A percentile compares a stretch with the other conserved stretches of the same genome.
Conservation (phyloP, 2,888 invertebrate species). For the Suillia variegata region DNA sequence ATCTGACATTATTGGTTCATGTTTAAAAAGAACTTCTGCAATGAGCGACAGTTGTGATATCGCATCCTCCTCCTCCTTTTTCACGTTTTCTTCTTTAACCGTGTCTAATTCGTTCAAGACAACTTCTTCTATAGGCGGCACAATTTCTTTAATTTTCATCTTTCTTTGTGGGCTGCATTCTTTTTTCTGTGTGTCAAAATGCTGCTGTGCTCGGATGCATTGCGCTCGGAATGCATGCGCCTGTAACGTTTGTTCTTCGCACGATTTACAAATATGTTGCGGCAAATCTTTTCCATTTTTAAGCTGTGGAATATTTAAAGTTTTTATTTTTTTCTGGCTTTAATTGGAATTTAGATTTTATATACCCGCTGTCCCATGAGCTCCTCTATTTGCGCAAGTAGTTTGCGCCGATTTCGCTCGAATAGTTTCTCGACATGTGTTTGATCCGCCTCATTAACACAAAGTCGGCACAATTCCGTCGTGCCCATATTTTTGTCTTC, state of each 20-base stretch:
- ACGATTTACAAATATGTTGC: slow-evolving; percentile 27
- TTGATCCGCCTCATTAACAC: slow-evolving; percentile 23
- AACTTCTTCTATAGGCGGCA: no score
- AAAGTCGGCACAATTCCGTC: slow-evolving; percentile 1
- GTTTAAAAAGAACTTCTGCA: background rate
- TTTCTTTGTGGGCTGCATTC: background rate
- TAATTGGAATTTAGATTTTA: background rate
- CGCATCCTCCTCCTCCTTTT: slow-evolving; percentile 5
- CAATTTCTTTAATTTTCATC: background rate
- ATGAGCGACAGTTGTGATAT: background rate
- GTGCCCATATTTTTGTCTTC: background rate
- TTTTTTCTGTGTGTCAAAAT: no score
- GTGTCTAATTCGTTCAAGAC: no score
- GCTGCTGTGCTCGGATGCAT: slow-evolving; percentile 11
- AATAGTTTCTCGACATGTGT: slow-evolving; percentile 26
- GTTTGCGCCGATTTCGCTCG: slow-evolving; percentile 17
- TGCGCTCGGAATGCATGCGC: slow-evolving; percentile 16
- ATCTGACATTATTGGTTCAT: no score
- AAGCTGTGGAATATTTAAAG: slow-evolving; percentile 23
- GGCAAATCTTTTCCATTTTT: slow-evolving; percentile 26
- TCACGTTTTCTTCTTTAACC: background rate
- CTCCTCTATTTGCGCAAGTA: slow-evolving; percentile 24
- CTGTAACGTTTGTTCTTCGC: slow-evolving; percentile 4
- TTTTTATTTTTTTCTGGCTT: background rate
- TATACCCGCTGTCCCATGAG: slow-evolving; percentile 24